Base-by-base conservation (phyloP, 2,797 vertebrate genomes). In the Sebastes trivittatus region DNA sequence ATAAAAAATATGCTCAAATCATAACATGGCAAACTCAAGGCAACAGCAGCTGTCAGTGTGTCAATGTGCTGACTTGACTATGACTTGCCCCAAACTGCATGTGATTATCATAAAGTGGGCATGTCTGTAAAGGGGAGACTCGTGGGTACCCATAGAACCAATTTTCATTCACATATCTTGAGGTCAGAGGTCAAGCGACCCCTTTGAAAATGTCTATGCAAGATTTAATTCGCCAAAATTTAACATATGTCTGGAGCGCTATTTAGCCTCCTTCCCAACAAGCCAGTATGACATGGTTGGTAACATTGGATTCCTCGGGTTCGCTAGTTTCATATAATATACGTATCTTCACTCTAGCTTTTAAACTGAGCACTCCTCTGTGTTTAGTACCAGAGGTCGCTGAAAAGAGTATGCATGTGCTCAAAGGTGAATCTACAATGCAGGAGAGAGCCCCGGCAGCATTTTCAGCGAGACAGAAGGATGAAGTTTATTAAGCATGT, bases 401-500 rank as follows among this genome's bases (percentile, higher is more conserved):
- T 18, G 1, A 38, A 29, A 74, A 32, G 11, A 71, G 60, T 55
- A 9, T 16, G 3, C 58, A 55, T 61, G 52, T 2, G 61, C 55
- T 78, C 72, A 61, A 56, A 89, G 75, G 81, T 78, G 75, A 69
- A 77, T 82, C 65, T 4, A 59, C 22, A 36, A 67, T 66, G 78
- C 78, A 75, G 73, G 61, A 72, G 75, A 30, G 74, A 46, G 52
- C 87, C 80, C 74, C 76, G 61, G 54, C 77, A 79, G 75, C 78
- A 46, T 82, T 84, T 70, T 61, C 75, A 80, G 49, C 63, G 74
- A 89, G 82, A 93, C 91, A 94, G 92, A 94, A 94, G 90, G 88
- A 94, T 93, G 92, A 86, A 87, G 89, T 94, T 92, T 94, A 94
- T 94, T 92, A 93, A 89, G 82, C 86, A 84, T 93, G 87, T 90